Evolutionary conservation across 2,797 vertebrate genomes (phyloP).

Genomic region (Tinamus major): DNA sequence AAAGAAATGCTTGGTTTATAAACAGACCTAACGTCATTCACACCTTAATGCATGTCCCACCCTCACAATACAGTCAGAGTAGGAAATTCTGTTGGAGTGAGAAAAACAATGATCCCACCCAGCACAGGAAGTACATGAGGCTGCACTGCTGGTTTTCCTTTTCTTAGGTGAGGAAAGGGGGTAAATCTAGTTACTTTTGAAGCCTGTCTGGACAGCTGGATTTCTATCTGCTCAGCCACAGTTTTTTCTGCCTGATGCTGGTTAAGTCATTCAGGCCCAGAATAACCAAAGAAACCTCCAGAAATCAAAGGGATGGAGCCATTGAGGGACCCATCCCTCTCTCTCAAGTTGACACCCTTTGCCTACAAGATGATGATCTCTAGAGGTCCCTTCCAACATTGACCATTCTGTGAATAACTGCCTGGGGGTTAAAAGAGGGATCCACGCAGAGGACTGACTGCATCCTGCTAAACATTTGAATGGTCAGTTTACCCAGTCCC

Average conservation of each 20-base stretch:
- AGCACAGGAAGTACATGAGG: not conserved
- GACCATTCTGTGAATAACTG: not conserved
- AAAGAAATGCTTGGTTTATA: constrained; percentile 27
- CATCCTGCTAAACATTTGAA: not conserved
- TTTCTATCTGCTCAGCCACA: not conserved
- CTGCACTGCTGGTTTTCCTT: not conserved
- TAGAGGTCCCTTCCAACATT: too few relatives aligned
- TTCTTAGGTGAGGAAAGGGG: not conserved
- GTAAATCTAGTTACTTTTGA: not conserved
- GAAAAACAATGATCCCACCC: not conserved
- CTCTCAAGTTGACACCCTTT: not conserved
- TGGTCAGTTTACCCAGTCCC: not conserved
- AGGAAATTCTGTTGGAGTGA: not conserved
- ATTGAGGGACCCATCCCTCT: not conserved
- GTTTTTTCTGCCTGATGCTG: not conserved
- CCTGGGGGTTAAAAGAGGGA: not conserved
- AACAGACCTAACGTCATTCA: not conserved
- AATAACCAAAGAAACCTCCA: not conserved
- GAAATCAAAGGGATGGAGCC: not conserved
- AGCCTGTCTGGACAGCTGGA: not conserved
- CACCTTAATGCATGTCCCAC: not conserved
- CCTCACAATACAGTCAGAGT: not conserved
- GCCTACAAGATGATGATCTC: not conserved
- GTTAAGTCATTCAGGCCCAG: not conserved
- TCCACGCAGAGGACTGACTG: not conserved